Conservation (phyloP, 2,888 invertebrate genomes). For the Ornithoptera alexandrae region DNA sequence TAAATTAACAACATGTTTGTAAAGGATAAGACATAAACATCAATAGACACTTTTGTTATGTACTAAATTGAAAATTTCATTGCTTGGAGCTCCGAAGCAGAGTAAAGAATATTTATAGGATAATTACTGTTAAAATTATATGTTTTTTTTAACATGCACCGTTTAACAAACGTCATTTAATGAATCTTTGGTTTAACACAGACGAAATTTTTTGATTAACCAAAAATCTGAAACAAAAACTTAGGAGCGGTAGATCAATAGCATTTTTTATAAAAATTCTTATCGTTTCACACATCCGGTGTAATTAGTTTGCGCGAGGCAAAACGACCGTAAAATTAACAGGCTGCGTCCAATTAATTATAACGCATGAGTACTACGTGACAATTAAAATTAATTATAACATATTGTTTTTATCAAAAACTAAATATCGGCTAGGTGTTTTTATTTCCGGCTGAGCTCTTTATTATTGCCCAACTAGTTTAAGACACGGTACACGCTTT, state of each 20-base stretch:
- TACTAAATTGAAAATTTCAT: no score
- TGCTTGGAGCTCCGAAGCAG: background rate
- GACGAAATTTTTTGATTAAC: no score
- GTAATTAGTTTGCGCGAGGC: background rate
- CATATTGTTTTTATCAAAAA: slow-evolving; percentile 4
- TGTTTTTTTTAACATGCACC: background rate
- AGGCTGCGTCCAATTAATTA: slow-evolving; percentile 1
- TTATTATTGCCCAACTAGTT: background rate
- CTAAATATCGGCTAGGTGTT: background rate
- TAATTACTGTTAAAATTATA: background rate
- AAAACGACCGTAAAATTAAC: slow-evolving; percentile 2
- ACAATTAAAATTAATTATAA: slow-evolving; percentile 2
- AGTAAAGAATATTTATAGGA: background rate
- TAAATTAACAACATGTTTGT: no score
- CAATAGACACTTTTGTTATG: no score
- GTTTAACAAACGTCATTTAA: background rate
- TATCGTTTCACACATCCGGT: slow-evolving; percentile 1
- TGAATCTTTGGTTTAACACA: background rate
- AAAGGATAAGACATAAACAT: no score
- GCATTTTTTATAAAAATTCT: background rate
- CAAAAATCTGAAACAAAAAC: background rate
- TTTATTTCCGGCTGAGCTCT: background rate
- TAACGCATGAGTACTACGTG: slow-evolving; percentile 2
- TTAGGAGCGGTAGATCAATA: background rate
- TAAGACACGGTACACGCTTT: background rate